Conservation (phyloP, 2,888 invertebrate genomes). For the Hybos culiciformis region DNA sequence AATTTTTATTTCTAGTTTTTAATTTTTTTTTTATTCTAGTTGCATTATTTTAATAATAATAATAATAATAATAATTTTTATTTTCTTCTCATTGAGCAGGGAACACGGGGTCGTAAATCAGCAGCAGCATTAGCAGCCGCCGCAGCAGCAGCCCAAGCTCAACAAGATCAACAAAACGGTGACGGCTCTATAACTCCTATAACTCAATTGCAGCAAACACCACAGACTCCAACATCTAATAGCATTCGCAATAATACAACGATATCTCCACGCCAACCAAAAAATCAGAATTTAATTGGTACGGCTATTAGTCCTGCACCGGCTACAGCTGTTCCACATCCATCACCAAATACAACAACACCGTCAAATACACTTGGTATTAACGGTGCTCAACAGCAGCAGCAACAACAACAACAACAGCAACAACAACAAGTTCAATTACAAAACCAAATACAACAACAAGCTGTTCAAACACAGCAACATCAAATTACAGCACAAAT, state of each 20-base stretch:
- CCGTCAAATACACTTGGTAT: conserved; percentile 13
- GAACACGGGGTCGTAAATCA: conserved; percentile 18
- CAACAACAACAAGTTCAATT: conserved; percentile 7
- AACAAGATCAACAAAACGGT: not conserved
- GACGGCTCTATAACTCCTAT: too few species aligned
- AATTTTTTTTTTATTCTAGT: too few species aligned
- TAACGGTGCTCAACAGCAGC: conserved; percentile 4
- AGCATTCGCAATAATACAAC: conserved; percentile 14
- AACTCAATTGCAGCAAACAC: conserved; percentile 6
- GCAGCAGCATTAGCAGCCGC: not conserved
- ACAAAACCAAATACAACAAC: conserved; percentile 11
- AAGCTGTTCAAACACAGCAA: not conserved
- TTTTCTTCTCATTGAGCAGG: conserved; percentile 13
- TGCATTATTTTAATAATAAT: too few species aligned
- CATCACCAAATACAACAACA: conserved; percentile 17
- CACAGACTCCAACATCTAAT: too few species aligned
- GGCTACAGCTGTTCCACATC: conserved; percentile 18
- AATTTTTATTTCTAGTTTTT: too few species aligned
- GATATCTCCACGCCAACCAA: conserved; percentile 14
- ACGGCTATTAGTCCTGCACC: conserved; percentile 17
- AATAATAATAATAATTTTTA: too few species aligned
- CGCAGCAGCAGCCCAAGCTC: not conserved
- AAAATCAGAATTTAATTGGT: conserved; percentile 15
- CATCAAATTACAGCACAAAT: conserved; percentile 37
- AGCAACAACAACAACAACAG: conserved; percentile 8